Evolutionary conservation across 2,797 vertebrate genomes (phyloP), one percentile per base, ranked within the genome.

Genomic region (Coregonus sp.): DNA sequence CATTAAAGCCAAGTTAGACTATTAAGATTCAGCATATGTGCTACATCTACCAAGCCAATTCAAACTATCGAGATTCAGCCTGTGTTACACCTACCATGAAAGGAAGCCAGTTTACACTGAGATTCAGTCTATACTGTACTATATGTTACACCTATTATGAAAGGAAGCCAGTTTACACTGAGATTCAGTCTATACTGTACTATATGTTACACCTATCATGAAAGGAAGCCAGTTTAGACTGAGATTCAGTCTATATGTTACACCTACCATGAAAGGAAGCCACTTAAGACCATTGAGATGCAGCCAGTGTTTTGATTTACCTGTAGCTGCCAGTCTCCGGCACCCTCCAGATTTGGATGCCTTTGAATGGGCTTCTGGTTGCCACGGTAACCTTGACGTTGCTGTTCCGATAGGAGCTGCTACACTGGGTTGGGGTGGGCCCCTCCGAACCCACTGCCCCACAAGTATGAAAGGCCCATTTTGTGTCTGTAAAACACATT

Each of bases 291-390:
- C 18, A 25, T 31, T n/a, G 67, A 5, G 16, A 9, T 15, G 4
- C 15, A 16, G 15, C 14, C 15, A 1, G 7, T 16, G 35, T 71
- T 1, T 50, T 29, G n/a, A 25, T 29, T 79, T 87, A 99, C 98
- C 97, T 98, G 95, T 98, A 99, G 3, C 92, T 96, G 89, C 96
- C 95, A 2, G 95, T 97, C 90, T 96, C 96, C n/a, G 96, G 97
- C 68, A 99, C 96, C 82, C 87, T 94, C 98, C 98, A 99, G 89
- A 94, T 96, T 85, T 99, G 98, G 83, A 99, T 88, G 75, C 98
- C 97, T 86, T 94, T 96, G 88, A 96, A 93, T 69, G 93, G 90
- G 52, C 96, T 96, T 76, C 94, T 93, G 54, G 94, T 96, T 73
- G 94, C 95, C 2, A 99, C 95, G 2, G 94, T 89, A 90, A 99